Evolutionary conservation across 2,888 invertebrate species (phyloP).

Genomic region (Agrenia bidenticulata): DNA sequence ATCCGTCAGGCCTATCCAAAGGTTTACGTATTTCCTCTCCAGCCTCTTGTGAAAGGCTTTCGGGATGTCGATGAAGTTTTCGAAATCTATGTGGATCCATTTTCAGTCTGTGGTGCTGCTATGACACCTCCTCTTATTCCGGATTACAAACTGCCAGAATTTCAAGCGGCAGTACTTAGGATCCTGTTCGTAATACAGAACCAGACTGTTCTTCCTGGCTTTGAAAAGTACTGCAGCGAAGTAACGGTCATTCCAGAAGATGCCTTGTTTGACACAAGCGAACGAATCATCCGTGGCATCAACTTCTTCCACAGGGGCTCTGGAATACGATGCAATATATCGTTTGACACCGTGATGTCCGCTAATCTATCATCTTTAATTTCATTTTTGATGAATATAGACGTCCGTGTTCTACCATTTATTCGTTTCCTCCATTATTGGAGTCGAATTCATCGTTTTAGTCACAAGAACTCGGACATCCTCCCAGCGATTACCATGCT

Average conservation of each 20-base stretch:
- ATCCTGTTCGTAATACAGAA: constrained; percentile 7
- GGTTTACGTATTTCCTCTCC: neutral
- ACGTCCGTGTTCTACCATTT: constrained; percentile 2
- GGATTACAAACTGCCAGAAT: neutral
- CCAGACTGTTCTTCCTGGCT: neutral
- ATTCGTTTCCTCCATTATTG: constrained; percentile 10
- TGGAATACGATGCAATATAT: neutral
- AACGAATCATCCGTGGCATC: neutral
- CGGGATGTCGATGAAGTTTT: neutral
- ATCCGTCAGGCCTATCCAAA: constrained; percentile 6
- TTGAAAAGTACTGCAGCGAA: neutral
- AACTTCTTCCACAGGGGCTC: neutral
- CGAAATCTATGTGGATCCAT: constrained; percentile 13
- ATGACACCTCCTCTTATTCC: neutral
- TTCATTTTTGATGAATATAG: neutral
- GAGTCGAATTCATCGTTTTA: constrained; percentile 2
- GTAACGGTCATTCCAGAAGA: constrained; percentile 6
- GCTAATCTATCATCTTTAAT: constrained; percentile 2
- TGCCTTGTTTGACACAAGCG: neutral
- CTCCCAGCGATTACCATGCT: neutral
- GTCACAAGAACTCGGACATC: neutral
- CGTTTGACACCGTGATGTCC: neutral
- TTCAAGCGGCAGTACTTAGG: neutral
- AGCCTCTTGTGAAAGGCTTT: neutral
- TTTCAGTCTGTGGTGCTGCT: neutral